Base-by-base conservation (phyloP, 1,140 invertebrate genomes). In the Drosophila sproati region DNA sequence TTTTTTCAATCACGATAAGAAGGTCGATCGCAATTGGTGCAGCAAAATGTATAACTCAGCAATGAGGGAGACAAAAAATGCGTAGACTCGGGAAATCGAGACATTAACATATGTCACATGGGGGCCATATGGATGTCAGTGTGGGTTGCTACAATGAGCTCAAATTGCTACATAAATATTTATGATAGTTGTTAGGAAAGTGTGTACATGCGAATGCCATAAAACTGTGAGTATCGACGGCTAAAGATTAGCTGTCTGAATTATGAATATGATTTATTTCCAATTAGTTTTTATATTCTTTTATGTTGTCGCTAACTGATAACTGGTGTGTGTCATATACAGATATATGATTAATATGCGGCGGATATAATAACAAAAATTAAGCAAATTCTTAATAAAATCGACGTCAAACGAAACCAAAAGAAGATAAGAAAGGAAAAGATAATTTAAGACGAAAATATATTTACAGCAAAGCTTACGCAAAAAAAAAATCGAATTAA, bases 141-240 rank as follows among this genome's bases (percentile, higher is more conserved):
- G 68, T 50, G 57, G 39, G 60, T 45, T 57, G 59, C 75, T 35
- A 50, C 63, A 78, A 74, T 82, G 80, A 79, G 64, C 80, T 67
- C 57, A 59, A 79, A 82, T 79, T 75, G 80, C 76, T 62, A 54
- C 80, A 83, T 79, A 82, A 82, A 82, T 82, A 82, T 82, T 83
- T 79, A 82, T 82, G 75, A 60, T 59, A 54, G 10, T 59, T 29
- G 12, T 20, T 6, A 12, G 20, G 59, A 43, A 32, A 39, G 64
- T 10, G 54, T 8, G 50, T 12, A 41, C 29, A 28, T 8, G 35
- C 35, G 8, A 64, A 34, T 54, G 31, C 10, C 2, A 20, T 37
- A 12, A 37, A 59, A 51, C 55, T 57, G 48, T 32, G 6, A 35
- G 28, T 20, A 12, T 35, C 29, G 51, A n/a, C 31, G 29, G 35